phyloP scores from a whole-genome alignment of 1,140 invertebrate species.

The Scaptomyza pallida region DNA sequence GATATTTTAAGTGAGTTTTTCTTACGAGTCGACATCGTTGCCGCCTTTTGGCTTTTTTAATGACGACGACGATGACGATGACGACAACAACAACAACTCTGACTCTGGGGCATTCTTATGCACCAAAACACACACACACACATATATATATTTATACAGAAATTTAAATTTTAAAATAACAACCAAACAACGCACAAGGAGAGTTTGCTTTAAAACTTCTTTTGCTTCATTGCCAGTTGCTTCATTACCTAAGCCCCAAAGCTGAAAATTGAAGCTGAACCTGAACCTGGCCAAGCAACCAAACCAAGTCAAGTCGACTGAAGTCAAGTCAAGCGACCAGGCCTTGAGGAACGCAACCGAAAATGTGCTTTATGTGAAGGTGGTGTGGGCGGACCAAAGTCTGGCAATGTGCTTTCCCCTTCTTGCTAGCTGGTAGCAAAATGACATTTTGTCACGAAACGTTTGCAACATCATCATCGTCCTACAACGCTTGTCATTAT shows the following conservation, averaged over 20 bases:
- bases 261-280: constrained; percentile 14
- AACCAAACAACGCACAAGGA: constrained; percentile 46
- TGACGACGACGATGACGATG: constrained; percentile 76
- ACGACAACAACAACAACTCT: constrained; percentile 58
- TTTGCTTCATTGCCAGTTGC: constrained; percentile 58
- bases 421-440: constrained; percentile 50
- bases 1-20: constrained; percentile 82
- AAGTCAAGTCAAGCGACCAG: constrained; percentile 38
- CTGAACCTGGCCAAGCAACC: constrained; percentile 42
- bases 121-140: constrained; percentile 46
- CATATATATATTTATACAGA: constrained; percentile 69
- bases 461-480: constrained; percentile 56
- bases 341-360: constrained; percentile 1
- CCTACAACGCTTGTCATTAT: constrained; percentile 44
- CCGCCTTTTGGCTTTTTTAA: constrained; percentile 78
- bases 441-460: constrained; percentile 80
- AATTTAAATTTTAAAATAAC: constrained; percentile 83
- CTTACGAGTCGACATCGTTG: constrained; percentile 30
- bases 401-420: constrained; percentile 17
- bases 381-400: neutral
- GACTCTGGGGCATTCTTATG: constrained; percentile 80
- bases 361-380: neutral
- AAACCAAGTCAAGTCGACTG: constrained; percentile 32
- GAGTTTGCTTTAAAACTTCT: constrained; percentile 13
- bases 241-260: constrained; percentile 59